phyloP scores from a whole-genome alignment of 2,113 vertebrate species.

The Oreotrochilus melanogaster region DNA sequence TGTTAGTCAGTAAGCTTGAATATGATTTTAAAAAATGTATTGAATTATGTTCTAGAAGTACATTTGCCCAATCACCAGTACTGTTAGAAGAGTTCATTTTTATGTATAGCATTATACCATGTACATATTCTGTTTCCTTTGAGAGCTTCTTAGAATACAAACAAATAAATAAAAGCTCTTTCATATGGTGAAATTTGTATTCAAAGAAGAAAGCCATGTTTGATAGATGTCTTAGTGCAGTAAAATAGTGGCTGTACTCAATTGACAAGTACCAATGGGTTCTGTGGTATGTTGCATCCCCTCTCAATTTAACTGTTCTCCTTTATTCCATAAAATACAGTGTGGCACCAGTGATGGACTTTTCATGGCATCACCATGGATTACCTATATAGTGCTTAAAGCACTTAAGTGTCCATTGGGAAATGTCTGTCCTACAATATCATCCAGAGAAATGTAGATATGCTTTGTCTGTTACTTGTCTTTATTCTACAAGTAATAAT shows the following conservation, averaged over 20 bases:
- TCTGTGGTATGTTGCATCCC: not conserved
- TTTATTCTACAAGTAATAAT: not conserved
- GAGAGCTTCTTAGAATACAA: not conserved
- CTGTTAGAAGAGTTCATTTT: not conserved
- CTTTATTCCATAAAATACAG: not conserved
- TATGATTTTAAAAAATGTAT: not conserved
- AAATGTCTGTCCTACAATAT: not conserved
- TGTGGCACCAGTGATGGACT: not conserved
- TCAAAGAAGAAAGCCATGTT: not conserved
- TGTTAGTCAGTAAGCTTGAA: not conserved
- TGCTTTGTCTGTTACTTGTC: not conserved
- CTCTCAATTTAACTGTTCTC: not conserved
- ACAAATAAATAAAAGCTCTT: constrained; percentile 13
- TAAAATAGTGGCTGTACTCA: not conserved
- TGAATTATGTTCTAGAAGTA: not conserved
- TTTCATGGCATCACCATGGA: not conserved
- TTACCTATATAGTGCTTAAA: not conserved
- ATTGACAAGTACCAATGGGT: not conserved
- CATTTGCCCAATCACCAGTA: not conserved
- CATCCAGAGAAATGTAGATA: not conserved
- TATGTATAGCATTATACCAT: not conserved
- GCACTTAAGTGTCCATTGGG: not conserved
- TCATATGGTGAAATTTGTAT: not conserved
- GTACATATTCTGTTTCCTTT: not conserved
- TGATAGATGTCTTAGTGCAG: not conserved